Evolutionary conservation across 2,797 vertebrate genomes (phyloP).

Genomic region (Luscinia megarhynchos): DNA sequence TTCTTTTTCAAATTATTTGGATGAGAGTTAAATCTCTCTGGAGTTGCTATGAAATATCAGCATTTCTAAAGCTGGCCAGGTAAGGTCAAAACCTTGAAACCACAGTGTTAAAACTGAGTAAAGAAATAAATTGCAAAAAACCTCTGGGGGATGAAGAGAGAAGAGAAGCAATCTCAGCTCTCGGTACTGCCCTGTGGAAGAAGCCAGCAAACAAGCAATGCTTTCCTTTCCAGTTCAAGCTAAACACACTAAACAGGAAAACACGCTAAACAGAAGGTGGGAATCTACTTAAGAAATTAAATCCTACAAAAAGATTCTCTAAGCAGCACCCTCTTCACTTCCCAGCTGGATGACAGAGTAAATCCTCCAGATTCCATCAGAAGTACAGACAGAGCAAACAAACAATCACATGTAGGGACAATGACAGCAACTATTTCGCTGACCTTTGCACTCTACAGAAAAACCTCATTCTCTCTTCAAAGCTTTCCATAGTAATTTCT

Average conservation of each 20-base stretch:
- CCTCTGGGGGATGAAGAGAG: neutral
- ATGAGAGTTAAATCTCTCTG: neutral
- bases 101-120: neutral
- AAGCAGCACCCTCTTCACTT: neutral
- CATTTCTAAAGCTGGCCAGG: neutral
- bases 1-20: neutral
- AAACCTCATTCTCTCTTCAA: neutral
- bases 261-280: no score
- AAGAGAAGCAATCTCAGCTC: neutral
- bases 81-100: neutral
- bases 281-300: neutral
- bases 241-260: neutral
- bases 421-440: neutral
- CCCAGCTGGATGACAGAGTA: neutral
- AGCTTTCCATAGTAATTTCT: neutral
- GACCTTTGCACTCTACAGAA: neutral
- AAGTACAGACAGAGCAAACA: neutral
- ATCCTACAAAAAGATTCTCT: neutral
- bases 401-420: fast-evolving
- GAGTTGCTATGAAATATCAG: neutral
- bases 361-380: neutral
- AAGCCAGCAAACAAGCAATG: neutral
- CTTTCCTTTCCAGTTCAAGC: neutral
- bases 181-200: neutral
- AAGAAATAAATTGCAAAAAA: neutral